A percentile compares a stretch with the other conserved stretches of the same genome.
These are phyloP conservation scores for Drosophila albomicans DNA, from an alignment of 1,140 invertebrate genomes.

Conservation along the genomic window DNA sequence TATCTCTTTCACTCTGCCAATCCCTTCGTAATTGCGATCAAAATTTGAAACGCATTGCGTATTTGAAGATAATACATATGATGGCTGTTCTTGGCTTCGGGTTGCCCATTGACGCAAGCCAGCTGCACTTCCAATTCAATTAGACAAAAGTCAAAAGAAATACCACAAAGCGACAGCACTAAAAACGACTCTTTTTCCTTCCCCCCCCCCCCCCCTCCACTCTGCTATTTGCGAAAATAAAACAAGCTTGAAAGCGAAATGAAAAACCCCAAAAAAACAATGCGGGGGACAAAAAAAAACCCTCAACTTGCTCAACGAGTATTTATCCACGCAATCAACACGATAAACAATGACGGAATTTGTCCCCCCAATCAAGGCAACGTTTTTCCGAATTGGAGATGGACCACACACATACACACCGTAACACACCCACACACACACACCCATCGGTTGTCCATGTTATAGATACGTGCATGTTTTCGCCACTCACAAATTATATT, in stretches of 20 bases:
- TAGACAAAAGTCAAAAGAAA: conserved; percentile 19
- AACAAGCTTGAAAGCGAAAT: conserved; percentile 9
- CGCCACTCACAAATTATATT: background rate
- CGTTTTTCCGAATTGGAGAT: background rate
- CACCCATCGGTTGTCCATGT: background rate
- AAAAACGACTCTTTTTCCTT: background rate
- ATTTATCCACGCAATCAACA: conserved; percentile 41
- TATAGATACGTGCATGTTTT: conserved; percentile 5
- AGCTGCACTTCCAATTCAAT: conserved; percentile 52
- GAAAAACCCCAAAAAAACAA: background rate
- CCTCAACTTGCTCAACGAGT: conserved; percentile 7
- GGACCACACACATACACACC: background rate
- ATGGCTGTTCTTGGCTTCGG: conserved; percentile 16
- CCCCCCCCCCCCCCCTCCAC: background rate
- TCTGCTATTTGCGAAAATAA: background rate
- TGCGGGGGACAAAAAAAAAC: background rate
- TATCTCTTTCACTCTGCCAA: background rate
- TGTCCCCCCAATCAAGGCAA: conserved; percentile 20
- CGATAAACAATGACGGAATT: conserved; percentile 37
- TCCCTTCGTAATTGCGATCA: conserved; percentile 2
- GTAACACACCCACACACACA: background rate
- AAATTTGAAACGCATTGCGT: conserved; percentile 7
- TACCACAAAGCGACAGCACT: background rate
- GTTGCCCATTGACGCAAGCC: conserved; percentile 43
- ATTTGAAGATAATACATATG: conserved; percentile 1